Conservation (phyloP, 2,113 vertebrate genomes). For the Aegithalos caudatus region DNA sequence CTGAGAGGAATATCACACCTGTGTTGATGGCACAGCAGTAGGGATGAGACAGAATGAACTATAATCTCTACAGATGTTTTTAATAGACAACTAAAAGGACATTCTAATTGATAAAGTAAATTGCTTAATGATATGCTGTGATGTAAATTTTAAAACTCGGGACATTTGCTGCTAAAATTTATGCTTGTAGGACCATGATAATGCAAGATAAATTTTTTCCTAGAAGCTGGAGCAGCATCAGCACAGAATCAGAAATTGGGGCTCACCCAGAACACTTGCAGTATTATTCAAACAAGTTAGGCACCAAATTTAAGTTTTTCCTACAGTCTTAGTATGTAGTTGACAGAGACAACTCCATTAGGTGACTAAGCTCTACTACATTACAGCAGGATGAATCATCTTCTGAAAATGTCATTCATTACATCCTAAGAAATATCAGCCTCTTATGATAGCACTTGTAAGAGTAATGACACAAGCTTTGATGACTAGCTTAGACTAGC, state of each 20-base stretch:
- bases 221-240: neutral
- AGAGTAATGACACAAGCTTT: neutral
- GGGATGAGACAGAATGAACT: neutral
- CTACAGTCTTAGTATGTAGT: neutral
- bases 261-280: neutral
- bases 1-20: neutral
- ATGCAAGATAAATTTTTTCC: neutral
- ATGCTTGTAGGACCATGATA: neutral
- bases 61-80: neutral
- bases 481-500: neutral
- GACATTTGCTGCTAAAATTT: neutral
- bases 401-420: slow-evolving; percentile 17
- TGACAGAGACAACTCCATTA: neutral
- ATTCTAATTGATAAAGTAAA: neutral
- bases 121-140: neutral
- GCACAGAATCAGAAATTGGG: neutral
- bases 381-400: slow-evolving; percentile 16
- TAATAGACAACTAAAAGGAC: neutral
- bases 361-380: slow-evolving; percentile 16
- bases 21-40: neutral
- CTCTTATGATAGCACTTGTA: neutral
- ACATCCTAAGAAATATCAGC: neutral
- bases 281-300: neutral
- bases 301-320: neutral
- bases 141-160: neutral